Evolutionary conservation across 2,797 vertebrate genomes (phyloP), one percentile per base, ranked within the genome.

Genomic region (Coccyzus lansbergi): DNA sequence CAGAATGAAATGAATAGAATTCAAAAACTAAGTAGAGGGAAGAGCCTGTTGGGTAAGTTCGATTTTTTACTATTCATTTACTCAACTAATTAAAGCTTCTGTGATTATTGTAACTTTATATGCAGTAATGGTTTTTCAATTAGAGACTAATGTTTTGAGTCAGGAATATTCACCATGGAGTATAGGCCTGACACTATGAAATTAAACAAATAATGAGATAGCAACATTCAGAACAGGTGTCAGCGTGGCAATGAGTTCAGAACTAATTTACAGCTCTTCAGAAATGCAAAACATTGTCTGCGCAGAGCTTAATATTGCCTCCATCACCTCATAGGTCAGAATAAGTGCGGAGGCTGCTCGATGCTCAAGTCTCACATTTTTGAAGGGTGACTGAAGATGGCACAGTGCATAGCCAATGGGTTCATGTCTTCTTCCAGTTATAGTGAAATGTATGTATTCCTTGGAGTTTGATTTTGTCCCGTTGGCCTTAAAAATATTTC

Each of bases 1-100:
- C 99, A 99, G 97, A 99, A 98, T 75, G 99, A 99, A 97, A 99
- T 99, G 98, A 99, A 98, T 97, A 99, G 98, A 98, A 99, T 99
- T 98, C 99, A 99, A 97, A 98, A 98, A 97, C 98, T 99, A 94
- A 98, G 98, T 98, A 98, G 98, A 95, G 98, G 98, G 97, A 99
- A 99, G 98, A 98, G 98, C 97, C 98, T 99, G 91, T 97, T 99
- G 98, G 99, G 99, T 99, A 94, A 98, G 99, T 98, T 95, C 63
- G 58, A 71, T 88, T 95, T 94, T 92, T 96, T 85, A 90, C 93
- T 90, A 96, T 92, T 97, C 81, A 55, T 96, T 97, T 96, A 92
- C 95, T 94, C 81, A 90, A 89, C 95, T 96, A 97, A 97, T 97
- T 97, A 97, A 97, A 96, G 90, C 94, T 91, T 91, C 95, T 92